Percentiles rank a stretch among this genome's conserved stretches.
These are phyloP conservation scores for Rhagophthalmus giganteus DNA, from an alignment of 2,888 invertebrate species.

Conservation along the genomic window DNA sequence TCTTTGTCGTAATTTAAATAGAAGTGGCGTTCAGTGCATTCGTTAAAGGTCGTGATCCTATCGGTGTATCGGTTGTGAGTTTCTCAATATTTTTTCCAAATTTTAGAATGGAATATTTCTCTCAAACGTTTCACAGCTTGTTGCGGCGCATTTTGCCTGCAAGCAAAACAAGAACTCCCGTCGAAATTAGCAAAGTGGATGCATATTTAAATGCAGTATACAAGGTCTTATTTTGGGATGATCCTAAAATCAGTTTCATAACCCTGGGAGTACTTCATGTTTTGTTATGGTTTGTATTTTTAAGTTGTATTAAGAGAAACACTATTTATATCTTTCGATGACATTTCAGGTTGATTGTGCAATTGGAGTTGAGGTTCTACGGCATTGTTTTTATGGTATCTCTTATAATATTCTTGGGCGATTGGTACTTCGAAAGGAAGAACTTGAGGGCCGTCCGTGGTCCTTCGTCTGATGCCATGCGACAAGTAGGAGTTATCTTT, in stretches of 20 bases:
- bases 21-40: too few relatives aligned
- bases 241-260: slow-evolving; percentile 47
- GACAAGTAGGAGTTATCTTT: slow-evolving; percentile 36
- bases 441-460: slow-evolving; percentile 33
- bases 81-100: too few relatives aligned
- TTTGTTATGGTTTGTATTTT: slow-evolving; percentile 53
- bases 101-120: slow-evolving; percentile 17
- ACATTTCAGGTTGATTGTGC: slow-evolving; percentile 50
- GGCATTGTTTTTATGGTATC: slow-evolving; percentile 51
- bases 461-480: slow-evolving; percentile 37
- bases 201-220: slow-evolving; percentile 44
- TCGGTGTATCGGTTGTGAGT: too few relatives aligned
- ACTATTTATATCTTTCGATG: slow-evolving; percentile 22
- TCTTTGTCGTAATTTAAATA: neutral
- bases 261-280: slow-evolving; percentile 50
- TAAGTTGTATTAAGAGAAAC: slow-evolving; percentile 3
- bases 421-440: slow-evolving; percentile 39
- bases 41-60: too few relatives aligned
- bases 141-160: slow-evolving; percentile 9
- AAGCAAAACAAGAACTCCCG: neutral
- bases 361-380: slow-evolving; percentile 53
- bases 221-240: slow-evolving; percentile 52
- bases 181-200: slow-evolving; percentile 38
- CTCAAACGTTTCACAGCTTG: slow-evolving; percentile 4
- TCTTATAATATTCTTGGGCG: slow-evolving; percentile 45